Evolutionary conservation across 2,797 vertebrate genomes (phyloP).

Genomic region (Hippoglossus hippoglossus): DNA sequence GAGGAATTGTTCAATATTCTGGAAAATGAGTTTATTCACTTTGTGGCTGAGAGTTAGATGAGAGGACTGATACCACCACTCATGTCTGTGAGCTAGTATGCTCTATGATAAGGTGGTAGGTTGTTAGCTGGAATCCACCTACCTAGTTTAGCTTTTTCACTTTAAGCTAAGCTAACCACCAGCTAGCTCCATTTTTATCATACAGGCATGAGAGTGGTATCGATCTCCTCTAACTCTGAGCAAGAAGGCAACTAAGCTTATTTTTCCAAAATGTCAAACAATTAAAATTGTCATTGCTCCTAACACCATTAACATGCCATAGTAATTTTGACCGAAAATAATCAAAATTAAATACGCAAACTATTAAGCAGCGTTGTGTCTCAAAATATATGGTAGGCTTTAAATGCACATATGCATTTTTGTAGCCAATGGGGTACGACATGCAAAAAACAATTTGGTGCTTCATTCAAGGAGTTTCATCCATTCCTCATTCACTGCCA

Average conservation of each 20-base stretch:
- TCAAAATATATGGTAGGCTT: not conserved
- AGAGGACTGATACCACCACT: not conserved
- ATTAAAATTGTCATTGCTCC: not conserved
- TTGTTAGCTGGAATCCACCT: too few species aligned
- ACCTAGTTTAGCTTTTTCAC: too few species aligned
- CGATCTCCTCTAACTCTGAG: not conserved
- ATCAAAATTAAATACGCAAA: not conserved
- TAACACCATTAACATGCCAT: not conserved
- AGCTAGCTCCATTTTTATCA: not conserved
- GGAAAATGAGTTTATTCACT: not conserved
- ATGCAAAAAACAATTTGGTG: not conserved
- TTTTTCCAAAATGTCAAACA: not conserved
- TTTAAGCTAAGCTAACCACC: too few species aligned
- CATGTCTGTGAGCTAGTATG: not conserved
- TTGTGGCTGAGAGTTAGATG: not conserved
- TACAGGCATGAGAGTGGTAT: not conserved
- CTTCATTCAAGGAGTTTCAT: constrained; percentile 1
- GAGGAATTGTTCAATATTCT: constrained; percentile 1
- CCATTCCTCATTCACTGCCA: constrained; percentile 26
- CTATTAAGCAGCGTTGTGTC: not conserved
- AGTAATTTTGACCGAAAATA: not conserved
- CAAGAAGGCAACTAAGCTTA: not conserved
- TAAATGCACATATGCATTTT: not conserved
- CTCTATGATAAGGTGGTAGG: too few species aligned
- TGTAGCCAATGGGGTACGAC: not conserved